phyloP scores from a whole-genome alignment of 1,140 invertebrate species.

The Zophobas morio region DNA sequence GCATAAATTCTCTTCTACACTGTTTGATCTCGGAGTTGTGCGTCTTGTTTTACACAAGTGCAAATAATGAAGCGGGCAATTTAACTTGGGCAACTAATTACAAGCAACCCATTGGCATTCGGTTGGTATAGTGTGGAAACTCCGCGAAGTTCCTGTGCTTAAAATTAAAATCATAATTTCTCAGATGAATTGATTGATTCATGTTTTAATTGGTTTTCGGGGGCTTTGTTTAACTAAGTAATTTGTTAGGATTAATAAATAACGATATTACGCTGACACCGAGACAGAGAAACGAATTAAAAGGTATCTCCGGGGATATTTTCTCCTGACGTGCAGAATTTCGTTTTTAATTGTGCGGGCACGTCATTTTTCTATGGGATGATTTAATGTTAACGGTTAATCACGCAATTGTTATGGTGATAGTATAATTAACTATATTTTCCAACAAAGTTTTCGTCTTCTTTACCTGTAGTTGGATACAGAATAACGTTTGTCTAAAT shows the following conservation, averaged over 20 bases:
- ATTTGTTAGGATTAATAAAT: slow-evolving; percentile 28
- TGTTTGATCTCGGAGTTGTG: slow-evolving; percentile 20
- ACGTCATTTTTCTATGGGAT: not conserved
- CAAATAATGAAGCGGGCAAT: slow-evolving; percentile 33
- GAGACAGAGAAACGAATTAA: slow-evolving; percentile 8
- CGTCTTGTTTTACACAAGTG: slow-evolving; percentile 30
- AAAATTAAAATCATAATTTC: slow-evolving; percentile 15
- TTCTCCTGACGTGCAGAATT: not conserved
- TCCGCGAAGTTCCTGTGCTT: slow-evolving; percentile 1
- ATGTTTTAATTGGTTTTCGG: not conserved
- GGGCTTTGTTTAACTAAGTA: not conserved
- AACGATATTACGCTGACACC: not conserved
- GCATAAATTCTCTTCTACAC: slow-evolving; percentile 28
- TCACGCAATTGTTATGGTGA: not conserved
- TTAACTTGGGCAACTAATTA: slow-evolving; percentile 39
- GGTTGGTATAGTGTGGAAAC: slow-evolving; percentile 26
- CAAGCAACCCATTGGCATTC: slow-evolving; percentile 30
- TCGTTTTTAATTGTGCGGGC: slow-evolving; percentile 9
- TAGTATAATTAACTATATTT: slow-evolving; percentile 7
- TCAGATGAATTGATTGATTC: slow-evolving; percentile 16
- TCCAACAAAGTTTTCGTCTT: not conserved
- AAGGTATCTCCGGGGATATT: not conserved
- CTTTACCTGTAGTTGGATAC: not conserved
- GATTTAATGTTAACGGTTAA: not conserved
- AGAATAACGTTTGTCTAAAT: slow-evolving; percentile 20